These are phyloP conservation scores for Abrostola tripartita DNA, from an alignment of 2,888 invertebrate genomes.

Conservation along the genomic window DNA sequence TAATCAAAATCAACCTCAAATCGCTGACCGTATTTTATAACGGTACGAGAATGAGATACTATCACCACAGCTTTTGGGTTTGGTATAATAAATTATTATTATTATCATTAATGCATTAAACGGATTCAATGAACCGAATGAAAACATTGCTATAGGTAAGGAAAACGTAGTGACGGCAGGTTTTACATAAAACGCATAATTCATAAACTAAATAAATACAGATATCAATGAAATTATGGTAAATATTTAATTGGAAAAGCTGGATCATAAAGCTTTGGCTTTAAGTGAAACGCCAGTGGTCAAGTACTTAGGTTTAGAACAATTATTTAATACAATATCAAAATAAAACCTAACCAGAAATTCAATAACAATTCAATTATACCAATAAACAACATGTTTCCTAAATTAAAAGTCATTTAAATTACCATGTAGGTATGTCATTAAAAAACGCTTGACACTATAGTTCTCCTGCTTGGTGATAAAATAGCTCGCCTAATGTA, in stretches of 20 bases:
- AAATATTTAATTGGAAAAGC: no score
- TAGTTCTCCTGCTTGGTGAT: conserved; percentile 56
- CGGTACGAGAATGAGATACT: conserved; percentile 16
- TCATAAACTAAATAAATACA: no score
- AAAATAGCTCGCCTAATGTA: conserved; percentile 74
- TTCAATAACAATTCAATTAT: background rate
- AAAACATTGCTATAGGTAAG: background rate
- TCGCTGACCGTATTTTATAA: conserved; percentile 14
- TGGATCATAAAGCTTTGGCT: no score
- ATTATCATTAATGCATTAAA: background rate
- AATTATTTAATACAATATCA: no score
- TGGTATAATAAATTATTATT: background rate
- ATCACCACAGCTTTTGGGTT: background rate
- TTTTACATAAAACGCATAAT: no score
- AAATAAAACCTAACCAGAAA: no score
- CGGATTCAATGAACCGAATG: no score
- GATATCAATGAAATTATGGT: no score
- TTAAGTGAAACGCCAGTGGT: no score
- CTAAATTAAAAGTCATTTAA: conserved; percentile 22
- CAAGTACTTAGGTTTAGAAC: no score
- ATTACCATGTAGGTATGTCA: conserved; percentile 43
- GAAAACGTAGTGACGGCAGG: no score
- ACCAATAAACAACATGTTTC: conserved; percentile 5
- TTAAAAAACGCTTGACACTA: conserved; percentile 42
- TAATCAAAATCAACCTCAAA: conserved; percentile 13